phyloP scores from a whole-genome alignment of 2,888 invertebrate genomes.

The Shargacucullia verbasci region DNA sequence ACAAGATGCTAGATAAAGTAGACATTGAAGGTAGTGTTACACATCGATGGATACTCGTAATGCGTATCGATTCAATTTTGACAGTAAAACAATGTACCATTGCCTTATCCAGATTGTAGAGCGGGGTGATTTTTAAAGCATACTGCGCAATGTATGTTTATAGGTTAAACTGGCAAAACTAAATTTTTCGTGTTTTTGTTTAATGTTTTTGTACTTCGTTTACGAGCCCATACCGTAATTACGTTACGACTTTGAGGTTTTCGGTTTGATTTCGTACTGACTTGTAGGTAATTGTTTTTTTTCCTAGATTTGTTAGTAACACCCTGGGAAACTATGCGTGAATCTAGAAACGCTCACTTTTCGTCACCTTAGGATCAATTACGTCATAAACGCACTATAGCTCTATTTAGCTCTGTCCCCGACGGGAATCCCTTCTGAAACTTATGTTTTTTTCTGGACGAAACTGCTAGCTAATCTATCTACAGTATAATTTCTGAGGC shows the following conservation, averaged over 20 bases:
- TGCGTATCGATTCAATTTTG: too few species aligned
- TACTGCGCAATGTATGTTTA: too few species aligned
- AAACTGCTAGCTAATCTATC: not conserved
- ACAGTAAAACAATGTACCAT: too few species aligned
- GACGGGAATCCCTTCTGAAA: slow-evolving; percentile 1
- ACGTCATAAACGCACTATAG: not conserved
- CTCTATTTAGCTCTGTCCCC: not conserved
- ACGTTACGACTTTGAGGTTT: not conserved
- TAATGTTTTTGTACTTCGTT: too few species aligned
- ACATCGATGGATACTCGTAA: too few species aligned
- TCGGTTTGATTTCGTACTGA: slow-evolving; percentile 15
- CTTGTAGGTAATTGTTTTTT: slow-evolving; percentile 39
- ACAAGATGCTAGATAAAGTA: too few species aligned
- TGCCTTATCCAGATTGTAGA: too few species aligned
- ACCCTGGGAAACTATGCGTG: slow-evolving; percentile 19
- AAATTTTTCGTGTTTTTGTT: too few species aligned
- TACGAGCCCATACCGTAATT: too few species aligned
- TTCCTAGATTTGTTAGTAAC: slow-evolving; percentile 11
- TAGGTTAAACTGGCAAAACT: too few species aligned
- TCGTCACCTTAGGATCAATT: slow-evolving; percentile 36
- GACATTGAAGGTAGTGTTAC: too few species aligned
- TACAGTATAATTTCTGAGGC: not conserved
- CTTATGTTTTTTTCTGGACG: not conserved
- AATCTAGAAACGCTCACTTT: slow-evolving; percentile 23
- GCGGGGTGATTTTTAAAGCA: too few species aligned